Evolutionary conservation across 92 coral and sea anemone species (phyloP).

Genomic region (Actinostola sp.): DNA sequence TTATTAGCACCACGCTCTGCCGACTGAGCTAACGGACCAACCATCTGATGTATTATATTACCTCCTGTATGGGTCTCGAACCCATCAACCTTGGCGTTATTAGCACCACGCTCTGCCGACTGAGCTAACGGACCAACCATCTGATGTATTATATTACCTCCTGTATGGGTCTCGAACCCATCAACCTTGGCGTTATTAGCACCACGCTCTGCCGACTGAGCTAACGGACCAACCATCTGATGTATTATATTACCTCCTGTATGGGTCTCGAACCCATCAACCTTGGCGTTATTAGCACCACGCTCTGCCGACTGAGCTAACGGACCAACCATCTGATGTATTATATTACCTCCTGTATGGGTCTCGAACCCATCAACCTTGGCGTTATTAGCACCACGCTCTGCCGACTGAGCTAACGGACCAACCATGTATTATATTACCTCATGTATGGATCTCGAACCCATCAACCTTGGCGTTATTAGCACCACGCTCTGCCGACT

Average conservation of each 20-base stretch:
- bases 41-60: too few species aligned
- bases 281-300: slow-evolving; percentile 95
- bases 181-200: slow-evolving; percentile 93
- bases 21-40: slow-evolving; percentile 93
- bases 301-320: slow-evolving; percentile 97
- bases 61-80: slow-evolving; percentile 72
- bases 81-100: slow-evolving; percentile 94
- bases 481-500: slow-evolving; percentile 96
- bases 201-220: slow-evolving; percentile 96
- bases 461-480: slow-evolving; percentile 92
- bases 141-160: too few species aligned
- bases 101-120: slow-evolving; percentile 95
- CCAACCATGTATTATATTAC: too few species aligned
- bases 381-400: slow-evolving; percentile 95
- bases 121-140: slow-evolving; percentile 82
- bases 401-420: slow-evolving; percentile 35
- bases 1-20: slow-evolving; percentile 95
- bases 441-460: slow-evolving; percentile 78
- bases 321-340: slow-evolving; percentile 66
- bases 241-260: slow-evolving; percentile 1
- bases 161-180: slow-evolving; percentile 86
- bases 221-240: slow-evolving; percentile 73
- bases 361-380: slow-evolving; percentile 89
- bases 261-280: slow-evolving; percentile 87
- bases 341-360: slow-evolving; percentile 54